Conservation (phyloP, 2,888 invertebrate genomes). For the Troides helena region DNA sequence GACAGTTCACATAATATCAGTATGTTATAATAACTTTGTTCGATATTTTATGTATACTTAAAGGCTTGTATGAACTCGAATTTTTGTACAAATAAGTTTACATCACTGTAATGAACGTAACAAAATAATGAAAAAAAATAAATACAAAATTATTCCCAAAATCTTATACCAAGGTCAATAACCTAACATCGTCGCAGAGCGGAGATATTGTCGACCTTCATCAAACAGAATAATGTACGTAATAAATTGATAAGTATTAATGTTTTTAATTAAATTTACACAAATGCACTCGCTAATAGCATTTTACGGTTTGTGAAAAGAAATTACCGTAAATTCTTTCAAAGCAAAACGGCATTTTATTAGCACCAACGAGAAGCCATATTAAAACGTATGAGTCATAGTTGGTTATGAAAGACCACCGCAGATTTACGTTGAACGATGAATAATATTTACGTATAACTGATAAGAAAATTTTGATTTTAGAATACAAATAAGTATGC, state of each 20-base stretch:
- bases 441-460: background rate
- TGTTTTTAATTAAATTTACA: slow-evolving; percentile 10
- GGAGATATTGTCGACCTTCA: background rate
- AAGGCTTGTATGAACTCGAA: no score
- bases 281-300: background rate
- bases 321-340: background rate
- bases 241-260: slow-evolving; percentile 6
- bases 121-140: no score
- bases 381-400: background rate
- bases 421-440: background rate
- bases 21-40: no score
- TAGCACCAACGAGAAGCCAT: background rate
- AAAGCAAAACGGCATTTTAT: background rate
- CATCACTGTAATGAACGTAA: no score
- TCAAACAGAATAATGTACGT: slow-evolving; percentile 5
- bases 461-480: background rate
- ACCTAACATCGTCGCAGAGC: background rate
- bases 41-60: no score
- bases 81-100: no score
- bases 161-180: background rate
- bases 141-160: no score
- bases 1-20: no score
- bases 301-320: background rate
- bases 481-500: background rate
- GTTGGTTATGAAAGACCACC: background rate